These are phyloP conservation scores for Poeciliopsis gracilis DNA, from an alignment of 2,797 vertebrate species.

Conservation along the genomic window DNA sequence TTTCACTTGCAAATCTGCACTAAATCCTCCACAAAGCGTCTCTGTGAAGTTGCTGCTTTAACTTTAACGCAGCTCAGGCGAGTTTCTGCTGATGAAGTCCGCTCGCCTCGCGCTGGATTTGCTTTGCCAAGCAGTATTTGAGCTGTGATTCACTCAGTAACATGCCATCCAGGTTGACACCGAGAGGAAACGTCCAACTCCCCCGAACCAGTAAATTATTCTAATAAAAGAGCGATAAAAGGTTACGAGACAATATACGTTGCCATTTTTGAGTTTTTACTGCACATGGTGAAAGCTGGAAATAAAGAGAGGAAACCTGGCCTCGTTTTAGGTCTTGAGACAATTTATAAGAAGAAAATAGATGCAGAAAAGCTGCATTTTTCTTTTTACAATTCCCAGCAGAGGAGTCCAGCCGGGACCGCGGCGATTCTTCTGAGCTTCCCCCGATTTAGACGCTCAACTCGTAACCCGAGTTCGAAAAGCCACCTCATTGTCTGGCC, in stretches of 20 bases:
- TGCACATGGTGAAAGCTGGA: slow-evolving; percentile 67
- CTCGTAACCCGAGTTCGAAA: slow-evolving; percentile 56
- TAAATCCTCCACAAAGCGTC: slow-evolving; percentile 54
- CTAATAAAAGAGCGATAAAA: slow-evolving; percentile 62
- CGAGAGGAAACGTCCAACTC: slow-evolving; percentile 58
- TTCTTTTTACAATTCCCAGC: slow-evolving; percentile 57
- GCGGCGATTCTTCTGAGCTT: slow-evolving; percentile 76
- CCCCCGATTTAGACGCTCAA: slow-evolving; percentile 71
- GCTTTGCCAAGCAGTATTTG: slow-evolving; percentile 76
- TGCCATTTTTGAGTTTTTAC: slow-evolving; percentile 59
- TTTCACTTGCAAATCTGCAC: slow-evolving; percentile 31
- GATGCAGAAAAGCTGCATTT: slow-evolving; percentile 52
- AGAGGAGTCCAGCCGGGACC: slow-evolving; percentile 56
- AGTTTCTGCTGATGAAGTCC: slow-evolving; percentile 72
- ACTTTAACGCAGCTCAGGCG: slow-evolving; percentile 51
- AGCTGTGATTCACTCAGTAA: slow-evolving; percentile 71
- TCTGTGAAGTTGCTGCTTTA: slow-evolving; percentile 64
- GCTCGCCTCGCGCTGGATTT: slow-evolving; percentile 46
- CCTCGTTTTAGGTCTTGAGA: slow-evolving; percentile 63
- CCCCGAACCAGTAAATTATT: slow-evolving; percentile 47
- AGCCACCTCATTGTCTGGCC: slow-evolving; percentile 59
- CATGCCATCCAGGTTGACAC: slow-evolving; percentile 45
- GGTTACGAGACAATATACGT: slow-evolving; percentile 58
- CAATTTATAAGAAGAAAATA: slow-evolving; percentile 67
- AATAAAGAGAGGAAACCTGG: slow-evolving; percentile 81